phyloP scores from a whole-genome alignment of 2,113 vertebrate species.

The Takifugu flavidus region DNA sequence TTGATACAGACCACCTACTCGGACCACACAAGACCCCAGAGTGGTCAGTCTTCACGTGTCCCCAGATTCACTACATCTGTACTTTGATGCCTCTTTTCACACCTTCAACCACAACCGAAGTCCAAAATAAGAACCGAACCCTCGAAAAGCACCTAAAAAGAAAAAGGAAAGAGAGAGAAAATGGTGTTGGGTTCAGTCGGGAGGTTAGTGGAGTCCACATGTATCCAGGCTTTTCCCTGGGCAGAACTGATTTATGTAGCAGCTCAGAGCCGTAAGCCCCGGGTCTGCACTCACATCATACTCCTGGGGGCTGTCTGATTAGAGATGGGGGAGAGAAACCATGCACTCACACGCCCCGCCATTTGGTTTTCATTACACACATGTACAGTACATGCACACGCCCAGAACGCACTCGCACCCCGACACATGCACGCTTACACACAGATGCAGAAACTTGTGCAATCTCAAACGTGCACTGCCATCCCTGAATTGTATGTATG shows the following conservation, averaged over 20 bases:
- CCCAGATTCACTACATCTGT: conserved; percentile 27
- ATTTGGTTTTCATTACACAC: conserved; percentile 74
- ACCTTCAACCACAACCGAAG: conserved; percentile 10
- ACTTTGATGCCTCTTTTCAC: conserved; percentile 33
- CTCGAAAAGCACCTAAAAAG: not conserved
- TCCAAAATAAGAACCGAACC: not conserved
- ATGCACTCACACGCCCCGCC: conserved; percentile 65
- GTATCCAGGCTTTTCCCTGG: conserved; percentile 59
- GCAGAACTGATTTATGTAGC: conserved; percentile 75
- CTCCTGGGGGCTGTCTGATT: conserved; percentile 77
- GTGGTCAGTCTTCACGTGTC: conserved; percentile 15
- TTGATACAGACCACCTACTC: conserved; percentile 57
- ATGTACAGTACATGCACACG: conserved; percentile 54
- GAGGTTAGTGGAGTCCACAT: conserved; percentile 47
- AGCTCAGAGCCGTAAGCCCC: conserved; percentile 58
- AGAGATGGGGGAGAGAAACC: conserved; percentile 72
- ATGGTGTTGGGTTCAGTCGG: not conserved
- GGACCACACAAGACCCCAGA: conserved; percentile 17
- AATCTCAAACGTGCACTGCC: conserved; percentile 54
- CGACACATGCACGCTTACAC: conserved; percentile 2
- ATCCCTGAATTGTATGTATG: conserved; percentile 51
- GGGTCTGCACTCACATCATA: conserved; percentile 62
- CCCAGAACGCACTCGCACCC: conserved; percentile 20
- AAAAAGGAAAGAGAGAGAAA: conserved; percentile 17
- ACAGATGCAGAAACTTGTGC: conserved; percentile 51